Conservation (phyloP, 2,113 vertebrate genomes). For the Agapornis roseicollis region DNA sequence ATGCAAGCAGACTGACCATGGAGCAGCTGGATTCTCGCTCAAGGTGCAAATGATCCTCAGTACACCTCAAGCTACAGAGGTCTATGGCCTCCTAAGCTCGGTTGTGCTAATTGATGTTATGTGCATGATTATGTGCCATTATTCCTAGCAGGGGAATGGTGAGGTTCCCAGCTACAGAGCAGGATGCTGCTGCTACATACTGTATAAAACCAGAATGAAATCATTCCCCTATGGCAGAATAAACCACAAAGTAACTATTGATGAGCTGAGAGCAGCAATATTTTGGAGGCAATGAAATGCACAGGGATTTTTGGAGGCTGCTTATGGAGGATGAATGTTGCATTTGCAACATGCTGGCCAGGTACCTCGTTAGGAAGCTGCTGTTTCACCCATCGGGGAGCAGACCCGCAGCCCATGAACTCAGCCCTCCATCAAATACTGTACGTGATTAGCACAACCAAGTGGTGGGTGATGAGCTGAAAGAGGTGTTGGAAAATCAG, state of each 20-base stretch:
- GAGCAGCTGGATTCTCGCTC: rapidly evolving
- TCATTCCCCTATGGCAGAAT: not conserved
- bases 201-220: not conserved
- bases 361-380: not conserved
- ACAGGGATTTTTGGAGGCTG: not conserved
- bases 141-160: not conserved
- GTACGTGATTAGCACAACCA: not conserved
- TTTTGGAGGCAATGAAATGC: not conserved
- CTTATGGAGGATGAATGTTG: not conserved
- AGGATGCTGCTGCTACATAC: not conserved
- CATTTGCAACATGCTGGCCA: not conserved
- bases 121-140: not conserved
- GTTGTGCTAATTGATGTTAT: not conserved
- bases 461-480: not conserved
- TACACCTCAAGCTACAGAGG: not conserved
- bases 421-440: not conserved
- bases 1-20: rapidly evolving
- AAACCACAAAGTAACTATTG: not conserved
- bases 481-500: not conserved
- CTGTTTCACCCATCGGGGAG: not conserved
- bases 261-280: not conserved
- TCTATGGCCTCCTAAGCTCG: not conserved
- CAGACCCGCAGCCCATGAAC: not conserved
- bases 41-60: not conserved
- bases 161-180: not conserved